Percentiles rank a stretch among this genome's conserved stretches.
Evolutionary conservation across 2,797 vertebrate species (phyloP).

Genomic region (Semotilus atromaculatus): DNA sequence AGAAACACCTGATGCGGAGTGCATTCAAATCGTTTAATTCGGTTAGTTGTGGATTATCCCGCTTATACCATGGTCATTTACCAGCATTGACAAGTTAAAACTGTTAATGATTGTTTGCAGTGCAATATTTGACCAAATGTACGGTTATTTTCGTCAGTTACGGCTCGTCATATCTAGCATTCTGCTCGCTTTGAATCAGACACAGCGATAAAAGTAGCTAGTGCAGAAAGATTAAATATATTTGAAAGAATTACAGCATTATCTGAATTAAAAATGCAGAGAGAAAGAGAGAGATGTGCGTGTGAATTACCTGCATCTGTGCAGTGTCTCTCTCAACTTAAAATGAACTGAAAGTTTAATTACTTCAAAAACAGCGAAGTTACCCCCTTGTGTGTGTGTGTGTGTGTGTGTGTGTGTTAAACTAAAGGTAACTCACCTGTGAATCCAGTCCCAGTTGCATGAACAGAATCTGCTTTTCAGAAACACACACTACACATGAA

Average conservation of each 20-base stretch:
- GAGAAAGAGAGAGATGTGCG: neutral
- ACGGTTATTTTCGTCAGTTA: neutral
- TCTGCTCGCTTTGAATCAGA: neutral
- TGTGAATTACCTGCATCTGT: neutral
- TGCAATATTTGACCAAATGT: neutral
- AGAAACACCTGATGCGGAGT: neutral
- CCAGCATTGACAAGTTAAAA: neutral
- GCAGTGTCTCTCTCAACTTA: neutral
- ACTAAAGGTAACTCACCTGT: conserved; percentile 65
- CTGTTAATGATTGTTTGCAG: neutral
- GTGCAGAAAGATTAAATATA: neutral
- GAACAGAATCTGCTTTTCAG: conserved; percentile 61
- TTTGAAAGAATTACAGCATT: neutral
- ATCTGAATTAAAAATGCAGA: neutral
- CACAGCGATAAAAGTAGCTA: neutral
- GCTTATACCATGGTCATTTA: neutral
- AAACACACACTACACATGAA: conserved; percentile 55
- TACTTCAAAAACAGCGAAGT: neutral
- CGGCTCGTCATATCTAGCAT: neutral
- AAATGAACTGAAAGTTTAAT: neutral
- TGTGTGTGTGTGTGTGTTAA: neutral
- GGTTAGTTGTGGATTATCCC: neutral
- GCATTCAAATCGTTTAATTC: neutral
- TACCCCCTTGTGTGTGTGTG: neutral
- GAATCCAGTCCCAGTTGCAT: conserved; percentile 57